Evolutionary conservation across 2,888 invertebrate species (phyloP), one percentile per base, ranked within the genome.

Genomic region (Drosophila percnosoma): DNA sequence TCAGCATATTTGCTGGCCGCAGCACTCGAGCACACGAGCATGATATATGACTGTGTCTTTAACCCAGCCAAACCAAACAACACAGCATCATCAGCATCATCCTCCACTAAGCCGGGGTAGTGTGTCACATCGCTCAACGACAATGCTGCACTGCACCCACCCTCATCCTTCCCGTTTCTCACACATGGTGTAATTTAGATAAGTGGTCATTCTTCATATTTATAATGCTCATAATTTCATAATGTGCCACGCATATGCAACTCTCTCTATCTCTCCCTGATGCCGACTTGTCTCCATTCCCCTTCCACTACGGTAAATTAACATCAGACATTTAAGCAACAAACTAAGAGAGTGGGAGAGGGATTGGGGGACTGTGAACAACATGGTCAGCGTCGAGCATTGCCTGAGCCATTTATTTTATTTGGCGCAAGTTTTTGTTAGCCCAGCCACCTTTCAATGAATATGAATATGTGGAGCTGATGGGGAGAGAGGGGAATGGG

Each of bases 141-240:
- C 84, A 24, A 31, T 55, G 24, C 52, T 27, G 31, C 49, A 34
- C 21, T 34, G 58, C 52, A 29, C 42, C 45, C 74, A 60, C 27
- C 51, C 51, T 29, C 52, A 34, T 15, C 49, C 34, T 34, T 15
- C 29, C 27, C 48, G 33, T 61, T 53, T 48, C 71, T 74, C 78
- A 78, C 83, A 84, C 84, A 84, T 89, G 86, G 92, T 92, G 91
- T 92, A 93, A 93, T 93, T 93, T 93, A 87, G 92, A 91, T 93
- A 93, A 93, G 93, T 93, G 93, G 93, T 91, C 93, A 92, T 93
- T 88, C 91, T 87, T 93, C 93, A 93, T 93, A 78, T 78, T 78
- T 91, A 90, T 90, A 92, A 92, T 92, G 90, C 90, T 89, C 89
- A 88, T 86, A 89, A 89, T 91, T 89, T 91, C 91, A 89, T 89